Base-by-base conservation (phyloP, 2,888 invertebrate genomes). In the Sturmia bella region DNA sequence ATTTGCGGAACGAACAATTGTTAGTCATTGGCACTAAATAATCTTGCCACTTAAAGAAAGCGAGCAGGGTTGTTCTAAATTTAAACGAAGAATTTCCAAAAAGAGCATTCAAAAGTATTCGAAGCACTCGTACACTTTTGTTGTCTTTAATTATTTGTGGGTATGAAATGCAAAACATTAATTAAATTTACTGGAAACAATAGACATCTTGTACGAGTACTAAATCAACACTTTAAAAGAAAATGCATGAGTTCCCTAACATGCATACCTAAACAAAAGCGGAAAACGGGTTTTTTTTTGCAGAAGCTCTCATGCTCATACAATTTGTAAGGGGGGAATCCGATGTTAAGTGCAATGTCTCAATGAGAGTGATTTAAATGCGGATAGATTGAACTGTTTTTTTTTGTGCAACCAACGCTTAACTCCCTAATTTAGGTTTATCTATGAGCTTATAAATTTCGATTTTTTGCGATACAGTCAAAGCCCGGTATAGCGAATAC, bases 111-210 rank as follows among this genome's bases (percentile, higher is more conserved):
- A 32, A 68, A 15, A 56, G 15, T 24, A 17, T 45, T 15, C 19
- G 54, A 64, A 17, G 41, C 9, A 7, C 32, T 32, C 7, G 4
- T 32, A 32, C 32, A 32, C 32, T 56, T 45, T 32, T 59, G 75
- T 43, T 45, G 64, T 37, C 50, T 52, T 52, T 74, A 63, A 61
- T 72, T 66, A n/a, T 56, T 69, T 70, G 37, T 11, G 59, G 41
- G 39, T 13, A 56, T 48, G 27, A 63, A 32, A 54, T 21, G 19
- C 27, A 45, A 54, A 48, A 41, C 61, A 76, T 76, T 24, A 75
- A 80, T 76, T 76, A 66, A 66, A 75, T 27, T 52, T 43, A 59
- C 52, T 66, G 39, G 15, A 70, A 59, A 72, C 70, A 63, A 70
- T 70, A 13, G 45, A 19, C 37, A n/a, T n/a, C n/a, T 21, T 61